phyloP scores from a whole-genome alignment of 2,888 invertebrate species.

The Acrobasis suavella region DNA sequence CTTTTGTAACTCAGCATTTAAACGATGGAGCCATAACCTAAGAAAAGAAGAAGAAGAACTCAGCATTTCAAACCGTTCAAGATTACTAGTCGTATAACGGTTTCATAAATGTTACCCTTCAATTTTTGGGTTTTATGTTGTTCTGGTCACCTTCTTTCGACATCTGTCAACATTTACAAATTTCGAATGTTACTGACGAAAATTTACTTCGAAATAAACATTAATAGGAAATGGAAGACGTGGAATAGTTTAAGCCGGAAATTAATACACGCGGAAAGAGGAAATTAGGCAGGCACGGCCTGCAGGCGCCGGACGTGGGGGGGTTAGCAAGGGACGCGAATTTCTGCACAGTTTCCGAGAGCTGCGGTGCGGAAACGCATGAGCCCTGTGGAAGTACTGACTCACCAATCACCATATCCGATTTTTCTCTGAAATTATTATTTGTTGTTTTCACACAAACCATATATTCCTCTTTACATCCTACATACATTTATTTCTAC shows the following conservation, averaged over 20 bases:
- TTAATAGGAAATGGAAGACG: constrained; percentile 68
- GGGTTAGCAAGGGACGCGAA: constrained; percentile 51
- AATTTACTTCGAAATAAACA: constrained; percentile 39
- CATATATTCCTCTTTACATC: too few species aligned
- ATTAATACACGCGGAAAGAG: constrained; percentile 77
- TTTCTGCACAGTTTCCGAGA: constrained; percentile 66
- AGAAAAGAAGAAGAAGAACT: too few species aligned
- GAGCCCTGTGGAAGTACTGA: constrained; percentile 33
- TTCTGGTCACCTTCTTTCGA: too few species aligned
- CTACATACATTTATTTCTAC: too few species aligned
- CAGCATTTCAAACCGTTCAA: too few species aligned
- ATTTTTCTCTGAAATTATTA: constrained; percentile 2
- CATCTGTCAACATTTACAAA: not conserved
- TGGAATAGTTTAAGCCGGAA: constrained; percentile 71
- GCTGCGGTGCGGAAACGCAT: constrained; percentile 58
- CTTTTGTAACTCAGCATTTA: too few species aligned
- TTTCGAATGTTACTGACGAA: constrained; percentile 28
- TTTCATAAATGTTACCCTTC: too few species aligned
- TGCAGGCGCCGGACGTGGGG: constrained; percentile 66
- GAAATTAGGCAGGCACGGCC: constrained; percentile 75
- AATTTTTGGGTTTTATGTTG: too few species aligned
- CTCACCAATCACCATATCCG: constrained; percentile 27
- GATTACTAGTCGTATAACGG: too few species aligned
- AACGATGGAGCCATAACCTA: too few species aligned
- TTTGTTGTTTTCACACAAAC: too few species aligned